These are phyloP conservation scores for Microtus montanus DNA, from an alignment of 2,113 vertebrate genomes.

Conservation along the genomic window DNA sequence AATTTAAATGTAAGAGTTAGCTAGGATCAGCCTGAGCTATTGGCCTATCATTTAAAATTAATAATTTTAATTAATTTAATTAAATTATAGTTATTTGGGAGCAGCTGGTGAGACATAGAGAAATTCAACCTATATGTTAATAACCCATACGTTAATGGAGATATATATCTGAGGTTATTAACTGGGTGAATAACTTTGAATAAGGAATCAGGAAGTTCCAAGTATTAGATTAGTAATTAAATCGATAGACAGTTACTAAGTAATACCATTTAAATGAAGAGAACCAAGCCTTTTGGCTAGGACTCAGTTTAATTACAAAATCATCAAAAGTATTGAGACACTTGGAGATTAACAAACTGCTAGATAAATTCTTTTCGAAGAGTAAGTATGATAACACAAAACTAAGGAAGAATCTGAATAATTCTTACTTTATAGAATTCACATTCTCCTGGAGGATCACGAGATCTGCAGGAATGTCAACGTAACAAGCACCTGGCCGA, in stretches of 20 bases:
- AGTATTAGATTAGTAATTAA: constrained; percentile 34
- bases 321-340: constrained; percentile 41
- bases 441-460: constrained; percentile 90
- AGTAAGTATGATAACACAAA: background rate
- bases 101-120: no score
- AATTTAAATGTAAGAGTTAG: no score
- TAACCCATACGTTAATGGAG: background rate
- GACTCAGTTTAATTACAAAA: constrained; percentile 50
- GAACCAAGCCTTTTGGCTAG: constrained; percentile 17
- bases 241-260: constrained; percentile 33
- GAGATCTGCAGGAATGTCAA: constrained; percentile 96
- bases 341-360: constrained; percentile 38
- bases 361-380: background rate
- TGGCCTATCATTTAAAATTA: no score
- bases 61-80: no score
- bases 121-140: background rate
- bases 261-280: constrained; percentile 58
- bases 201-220: background rate
- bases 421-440: constrained; percentile 88
- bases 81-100: no score
- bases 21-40: no score
- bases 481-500: constrained; percentile 95
- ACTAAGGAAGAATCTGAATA: background rate
- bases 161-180: background rate
- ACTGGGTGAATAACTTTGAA: constrained; percentile 21